These are phyloP conservation scores for Alsophila aescularia DNA, from an alignment of 2,888 invertebrate species.

Conservation along the genomic window DNA sequence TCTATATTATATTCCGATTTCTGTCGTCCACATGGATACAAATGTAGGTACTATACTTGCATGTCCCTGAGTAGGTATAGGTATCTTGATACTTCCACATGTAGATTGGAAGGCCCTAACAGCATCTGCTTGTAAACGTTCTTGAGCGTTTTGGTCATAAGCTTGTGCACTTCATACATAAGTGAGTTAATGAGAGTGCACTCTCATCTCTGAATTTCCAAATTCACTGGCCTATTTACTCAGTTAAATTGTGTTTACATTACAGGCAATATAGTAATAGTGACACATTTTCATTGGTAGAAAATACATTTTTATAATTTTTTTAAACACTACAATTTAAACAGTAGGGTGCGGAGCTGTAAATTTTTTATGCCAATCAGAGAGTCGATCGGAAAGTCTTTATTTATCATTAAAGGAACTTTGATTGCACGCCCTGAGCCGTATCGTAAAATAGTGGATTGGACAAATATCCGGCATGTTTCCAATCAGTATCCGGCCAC, in stretches of 20 bases:
- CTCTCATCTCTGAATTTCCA: neutral
- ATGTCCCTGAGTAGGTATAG: neutral
- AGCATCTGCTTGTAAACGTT: neutral
- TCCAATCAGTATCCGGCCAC: too few relatives aligned
- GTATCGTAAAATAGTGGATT: conserved; percentile 5
- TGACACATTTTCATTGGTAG: too few relatives aligned
- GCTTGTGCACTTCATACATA: conserved; percentile 13
- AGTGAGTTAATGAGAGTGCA: conserved; percentile 2
- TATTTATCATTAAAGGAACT: conserved; percentile 14
- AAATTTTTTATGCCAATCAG: conserved; percentile 7
- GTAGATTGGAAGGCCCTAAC: neutral
- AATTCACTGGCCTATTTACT: neutral
- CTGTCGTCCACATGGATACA: too few relatives aligned
- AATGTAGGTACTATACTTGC: neutral
- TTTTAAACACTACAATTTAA: too few relatives aligned
- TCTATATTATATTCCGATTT: too few relatives aligned
- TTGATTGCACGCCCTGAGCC: conserved; percentile 17
- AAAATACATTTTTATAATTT: too few relatives aligned
- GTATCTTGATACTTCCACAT: neutral
- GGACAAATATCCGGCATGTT: too few relatives aligned
- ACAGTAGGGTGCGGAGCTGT: too few relatives aligned
- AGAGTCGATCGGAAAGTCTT: conserved; percentile 8
- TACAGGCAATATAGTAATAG: too few relatives aligned
- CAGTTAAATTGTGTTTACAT: too few relatives aligned
- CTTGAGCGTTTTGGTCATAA: neutral